These are phyloP conservation scores for Verasper variegatus DNA, from an alignment of 2,113 vertebrate genomes.

Conservation along the genomic window DNA sequence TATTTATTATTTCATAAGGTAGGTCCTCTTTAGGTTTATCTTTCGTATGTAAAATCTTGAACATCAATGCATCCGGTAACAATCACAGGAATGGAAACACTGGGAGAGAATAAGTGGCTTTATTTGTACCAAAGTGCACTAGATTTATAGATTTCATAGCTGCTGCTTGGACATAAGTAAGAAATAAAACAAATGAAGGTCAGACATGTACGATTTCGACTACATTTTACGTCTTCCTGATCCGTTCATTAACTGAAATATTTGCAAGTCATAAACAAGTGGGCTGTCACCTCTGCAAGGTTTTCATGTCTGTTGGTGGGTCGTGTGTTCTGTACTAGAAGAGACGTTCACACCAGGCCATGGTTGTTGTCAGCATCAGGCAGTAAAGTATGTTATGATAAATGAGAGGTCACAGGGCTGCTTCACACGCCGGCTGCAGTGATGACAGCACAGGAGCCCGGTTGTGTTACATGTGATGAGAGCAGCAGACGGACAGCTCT, in stretches of 20 bases:
- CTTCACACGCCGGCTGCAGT: constrained; percentile 42
- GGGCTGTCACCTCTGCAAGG: background rate
- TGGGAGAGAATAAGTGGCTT: no score
- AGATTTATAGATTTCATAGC: no score
- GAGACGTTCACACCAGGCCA: background rate
- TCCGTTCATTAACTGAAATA: background rate
- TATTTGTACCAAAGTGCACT: no score
- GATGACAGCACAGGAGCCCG: constrained; percentile 63
- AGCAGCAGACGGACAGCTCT: constrained; percentile 44
- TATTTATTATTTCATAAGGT: no score
- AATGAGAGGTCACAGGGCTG: constrained; percentile 42
- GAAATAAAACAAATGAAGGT: no score
- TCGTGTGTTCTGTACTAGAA: background rate
- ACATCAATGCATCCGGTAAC: no score
- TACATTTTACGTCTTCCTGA: background rate
- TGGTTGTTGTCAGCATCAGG: constrained; percentile 6
- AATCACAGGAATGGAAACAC: no score
- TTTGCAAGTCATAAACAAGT: background rate
- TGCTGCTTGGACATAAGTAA: no score
- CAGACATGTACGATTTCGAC: background rate
- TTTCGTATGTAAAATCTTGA: no score
- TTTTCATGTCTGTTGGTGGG: background rate
- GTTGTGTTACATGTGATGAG: constrained; percentile 47
- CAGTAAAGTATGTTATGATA: constrained; percentile 11
- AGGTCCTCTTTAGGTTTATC: no score